phyloP scores from a whole-genome alignment of 92 coral and sea anemone genomes.

The Bergia puertoricense region DNA sequence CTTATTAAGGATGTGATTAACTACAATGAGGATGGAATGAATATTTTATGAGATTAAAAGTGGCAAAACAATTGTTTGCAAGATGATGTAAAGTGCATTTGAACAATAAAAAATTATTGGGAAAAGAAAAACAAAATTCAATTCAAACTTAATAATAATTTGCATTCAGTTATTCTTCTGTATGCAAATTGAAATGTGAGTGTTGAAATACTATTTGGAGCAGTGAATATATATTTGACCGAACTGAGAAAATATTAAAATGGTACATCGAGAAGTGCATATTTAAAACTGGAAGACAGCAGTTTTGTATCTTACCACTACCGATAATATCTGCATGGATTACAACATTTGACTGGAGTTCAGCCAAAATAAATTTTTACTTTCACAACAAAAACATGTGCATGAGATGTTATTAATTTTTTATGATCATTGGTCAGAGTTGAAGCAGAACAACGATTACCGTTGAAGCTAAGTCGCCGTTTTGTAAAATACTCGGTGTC shows the following conservation, averaged over 20 bases:
- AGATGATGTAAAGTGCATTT: neutral
- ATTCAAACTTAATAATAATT: neutral
- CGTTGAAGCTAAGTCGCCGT: neutral
- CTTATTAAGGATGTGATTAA: neutral
- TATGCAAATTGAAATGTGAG: neutral
- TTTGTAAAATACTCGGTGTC: too few species aligned
- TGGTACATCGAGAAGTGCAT: neutral
- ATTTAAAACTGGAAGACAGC: neutral
- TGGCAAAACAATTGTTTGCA: neutral
- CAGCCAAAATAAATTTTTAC: neutral
- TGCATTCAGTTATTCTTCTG: neutral
- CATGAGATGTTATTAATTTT: neutral
- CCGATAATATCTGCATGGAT: neutral
- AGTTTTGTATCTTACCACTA: neutral
- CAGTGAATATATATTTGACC: too few species aligned
- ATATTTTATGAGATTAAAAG: constrained; percentile 17
- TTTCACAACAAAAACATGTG: neutral
- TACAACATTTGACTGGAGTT: neutral
- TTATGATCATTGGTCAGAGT: neutral
- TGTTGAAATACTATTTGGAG: neutral
- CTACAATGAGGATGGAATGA: neutral
- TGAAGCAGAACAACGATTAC: neutral
- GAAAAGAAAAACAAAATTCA: too few species aligned
- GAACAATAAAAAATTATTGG: neutral
- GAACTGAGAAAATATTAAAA: too few species aligned